Percentiles rank a stretch among this genome's conserved stretches.
Evolutionary conservation across 2,797 vertebrate species (phyloP).

Genomic region (Pangasius larnaudii): DNA sequence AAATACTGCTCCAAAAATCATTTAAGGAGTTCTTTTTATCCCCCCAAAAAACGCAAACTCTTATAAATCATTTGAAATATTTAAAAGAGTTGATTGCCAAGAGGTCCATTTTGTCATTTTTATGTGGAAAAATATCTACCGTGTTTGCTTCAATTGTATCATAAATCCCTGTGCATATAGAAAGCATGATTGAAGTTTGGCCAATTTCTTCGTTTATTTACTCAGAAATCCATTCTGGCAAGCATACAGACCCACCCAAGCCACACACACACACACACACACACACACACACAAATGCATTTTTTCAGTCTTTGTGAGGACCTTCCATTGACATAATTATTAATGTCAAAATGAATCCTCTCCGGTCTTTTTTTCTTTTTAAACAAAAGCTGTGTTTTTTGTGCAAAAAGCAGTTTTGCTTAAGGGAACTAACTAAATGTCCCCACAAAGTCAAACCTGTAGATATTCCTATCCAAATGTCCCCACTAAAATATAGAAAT

Average conservation of each 20-base stretch:
- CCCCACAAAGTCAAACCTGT: background rate
- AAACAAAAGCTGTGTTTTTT: too few relatives aligned
- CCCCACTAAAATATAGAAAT: background rate
- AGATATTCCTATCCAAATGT: background rate
- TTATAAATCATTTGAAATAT: constrained; percentile 69
- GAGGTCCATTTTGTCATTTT: constrained; percentile 61
- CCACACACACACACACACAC: constrained; percentile 49
- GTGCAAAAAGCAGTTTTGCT: too few relatives aligned
- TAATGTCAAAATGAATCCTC: background rate
- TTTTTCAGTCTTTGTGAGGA: background rate
- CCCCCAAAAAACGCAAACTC: background rate
- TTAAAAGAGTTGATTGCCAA: constrained; percentile 70
- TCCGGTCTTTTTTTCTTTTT: background rate
- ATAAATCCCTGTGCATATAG: constrained; percentile 68
- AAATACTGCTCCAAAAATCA: background rate
- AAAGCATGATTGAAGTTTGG: constrained; percentile 75
- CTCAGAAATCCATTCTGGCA: constrained; percentile 61
- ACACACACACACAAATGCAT: constrained; percentile 29
- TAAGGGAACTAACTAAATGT: background rate
- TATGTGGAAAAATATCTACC: constrained; percentile 44
- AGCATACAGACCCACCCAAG: constrained; percentile 33
- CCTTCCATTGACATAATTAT: background rate
- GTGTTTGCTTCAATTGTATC: constrained; percentile 66
- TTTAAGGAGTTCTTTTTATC: constrained; percentile 5
- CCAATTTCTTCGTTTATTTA: constrained; percentile 74